phyloP scores from a whole-genome alignment of 1,140 invertebrate species.

The Calliphora vicina region DNA sequence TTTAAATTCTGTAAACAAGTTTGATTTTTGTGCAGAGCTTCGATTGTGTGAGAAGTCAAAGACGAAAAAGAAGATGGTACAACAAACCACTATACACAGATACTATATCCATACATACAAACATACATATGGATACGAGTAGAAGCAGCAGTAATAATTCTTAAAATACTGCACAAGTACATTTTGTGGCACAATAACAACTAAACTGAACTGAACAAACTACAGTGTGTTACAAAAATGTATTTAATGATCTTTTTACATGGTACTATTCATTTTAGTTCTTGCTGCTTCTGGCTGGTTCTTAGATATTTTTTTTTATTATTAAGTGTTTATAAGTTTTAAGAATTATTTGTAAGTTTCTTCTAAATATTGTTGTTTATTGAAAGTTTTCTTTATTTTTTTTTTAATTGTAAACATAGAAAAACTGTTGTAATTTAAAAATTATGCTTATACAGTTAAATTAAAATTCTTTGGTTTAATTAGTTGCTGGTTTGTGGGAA shows the following conservation, averaged over 20 bases:
- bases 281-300: no score
- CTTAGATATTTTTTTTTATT: not conserved
- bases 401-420: no score
- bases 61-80: slow-evolving; percentile 7
- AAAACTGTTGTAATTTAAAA: no score
- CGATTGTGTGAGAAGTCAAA: not conserved
- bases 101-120: not conserved
- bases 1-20: slow-evolving; percentile 30
- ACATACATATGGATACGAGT: no score
- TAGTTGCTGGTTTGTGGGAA: no score
- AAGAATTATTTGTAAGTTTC: not conserved
- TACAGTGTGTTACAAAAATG: not conserved
- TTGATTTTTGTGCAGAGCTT: slow-evolving; percentile 4
- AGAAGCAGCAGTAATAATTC: not conserved
- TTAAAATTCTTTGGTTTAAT: no score
- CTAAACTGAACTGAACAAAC: not conserved
- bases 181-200: not conserved
- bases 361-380: not conserved
- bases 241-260: not conserved
- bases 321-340: not conserved
- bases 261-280: not conserved
- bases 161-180: not conserved
- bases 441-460: no score
- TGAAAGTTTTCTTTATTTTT: not conserved
- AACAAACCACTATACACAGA: not conserved